phyloP scores from a whole-genome alignment of 1,140 invertebrate genomes.

The Sinella curviseta region DNA sequence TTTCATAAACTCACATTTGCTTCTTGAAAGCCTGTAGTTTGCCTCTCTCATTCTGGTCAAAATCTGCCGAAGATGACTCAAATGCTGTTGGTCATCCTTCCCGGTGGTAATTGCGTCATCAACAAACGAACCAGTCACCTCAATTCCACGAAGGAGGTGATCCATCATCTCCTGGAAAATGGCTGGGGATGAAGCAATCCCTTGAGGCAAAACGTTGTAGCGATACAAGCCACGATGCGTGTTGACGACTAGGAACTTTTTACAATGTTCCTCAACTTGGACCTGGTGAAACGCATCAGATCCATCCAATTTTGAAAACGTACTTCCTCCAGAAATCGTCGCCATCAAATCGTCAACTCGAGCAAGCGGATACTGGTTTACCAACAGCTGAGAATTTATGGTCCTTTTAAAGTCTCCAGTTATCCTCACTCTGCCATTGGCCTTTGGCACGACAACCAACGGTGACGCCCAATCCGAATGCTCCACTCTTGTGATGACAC shows the following conservation, averaged over 20 bases:
- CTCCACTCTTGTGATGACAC: constrained; percentile 49
- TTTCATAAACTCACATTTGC: background rate
- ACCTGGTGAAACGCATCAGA: constrained; percentile 49
- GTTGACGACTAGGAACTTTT: constrained; percentile 46
- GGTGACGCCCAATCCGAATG: constrained; percentile 54
- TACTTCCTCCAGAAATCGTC: constrained; percentile 42
- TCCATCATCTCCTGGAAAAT: constrained; percentile 57
- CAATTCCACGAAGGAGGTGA: constrained; percentile 50
- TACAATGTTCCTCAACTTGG: constrained; percentile 49
- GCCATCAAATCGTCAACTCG: constrained; percentile 45
- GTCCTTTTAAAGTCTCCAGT: constrained; percentile 53
- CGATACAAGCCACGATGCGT: constrained; percentile 51
- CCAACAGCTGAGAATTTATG: constrained; percentile 49
- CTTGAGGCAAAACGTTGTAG: constrained; percentile 38
- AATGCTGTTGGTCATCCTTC: constrained; percentile 47
- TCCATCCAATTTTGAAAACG: constrained; percentile 51
- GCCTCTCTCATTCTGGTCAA: constrained; percentile 41
- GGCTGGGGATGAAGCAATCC: constrained; percentile 44
- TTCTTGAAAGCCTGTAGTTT: constrained; percentile 39
- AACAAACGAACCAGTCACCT: constrained; percentile 46
- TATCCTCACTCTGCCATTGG: constrained; percentile 52
- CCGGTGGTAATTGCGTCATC: constrained; percentile 54
- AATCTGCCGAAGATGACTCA: constrained; percentile 41
- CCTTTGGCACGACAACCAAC: constrained; percentile 52
- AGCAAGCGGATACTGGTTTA: constrained; percentile 50